Conservation (phyloP, 2,113 vertebrate genomes). For the Capreolus pygargus region DNA sequence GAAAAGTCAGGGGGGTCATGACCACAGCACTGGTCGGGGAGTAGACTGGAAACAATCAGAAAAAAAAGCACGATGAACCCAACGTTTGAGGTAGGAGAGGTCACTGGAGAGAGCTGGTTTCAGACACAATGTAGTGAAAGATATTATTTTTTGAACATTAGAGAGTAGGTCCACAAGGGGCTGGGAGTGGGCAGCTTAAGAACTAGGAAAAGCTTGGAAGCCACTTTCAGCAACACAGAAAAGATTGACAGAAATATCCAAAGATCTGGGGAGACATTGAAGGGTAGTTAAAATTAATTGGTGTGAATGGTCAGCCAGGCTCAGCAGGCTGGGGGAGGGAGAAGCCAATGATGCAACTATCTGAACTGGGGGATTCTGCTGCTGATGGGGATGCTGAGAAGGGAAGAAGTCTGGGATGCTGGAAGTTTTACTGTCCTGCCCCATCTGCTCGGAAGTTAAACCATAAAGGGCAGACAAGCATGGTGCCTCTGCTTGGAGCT, state of each 20-base stretch:
- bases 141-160: not conserved
- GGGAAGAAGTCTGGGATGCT: not conserved
- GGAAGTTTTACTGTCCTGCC: not conserved
- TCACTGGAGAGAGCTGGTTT: not conserved
- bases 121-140: not conserved
- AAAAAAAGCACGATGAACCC: fast-evolving
- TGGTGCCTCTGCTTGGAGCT: not conserved
- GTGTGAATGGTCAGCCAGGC: too few species aligned
- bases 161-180: not conserved
- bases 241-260: not conserved
- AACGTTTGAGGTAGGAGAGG: not conserved
- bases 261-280: fast-evolving
- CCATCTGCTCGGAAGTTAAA: not conserved
- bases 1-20: fast-evolving
- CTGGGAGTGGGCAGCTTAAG: too few species aligned
- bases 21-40: fast-evolving
- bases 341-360: fast-evolving
- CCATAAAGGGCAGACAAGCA: not conserved
- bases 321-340: not conserved
- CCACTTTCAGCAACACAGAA: too few species aligned
- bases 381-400: not conserved
- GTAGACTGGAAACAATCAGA: not conserved
- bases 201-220: too few species aligned
- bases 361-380: too few species aligned
- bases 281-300: not conserved